These are phyloP conservation scores for Lordiphosa stackelbergi DNA, from an alignment of 1,140 invertebrate species.

Conservation along the genomic window DNA sequence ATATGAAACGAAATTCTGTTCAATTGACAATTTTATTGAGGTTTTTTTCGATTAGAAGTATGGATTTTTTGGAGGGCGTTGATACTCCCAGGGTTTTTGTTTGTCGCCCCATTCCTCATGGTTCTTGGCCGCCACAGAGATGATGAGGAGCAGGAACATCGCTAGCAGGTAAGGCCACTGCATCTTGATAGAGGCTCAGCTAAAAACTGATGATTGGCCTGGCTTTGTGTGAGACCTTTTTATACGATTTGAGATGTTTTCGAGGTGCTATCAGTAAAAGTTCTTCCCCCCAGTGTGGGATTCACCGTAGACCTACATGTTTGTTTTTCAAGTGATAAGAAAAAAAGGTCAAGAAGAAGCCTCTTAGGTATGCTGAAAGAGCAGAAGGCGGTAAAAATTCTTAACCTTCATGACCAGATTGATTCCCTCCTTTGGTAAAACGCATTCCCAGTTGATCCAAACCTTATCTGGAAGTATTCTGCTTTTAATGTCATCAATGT, in stretches of 20 bases:
- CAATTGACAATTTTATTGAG: neutral
- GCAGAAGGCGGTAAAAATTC: too few species aligned
- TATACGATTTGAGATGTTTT: slow-evolving; percentile 11
- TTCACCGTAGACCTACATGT: slow-evolving; percentile 9
- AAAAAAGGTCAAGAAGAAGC: too few species aligned
- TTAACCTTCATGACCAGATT: too few species aligned
- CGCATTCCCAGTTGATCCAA: neutral
- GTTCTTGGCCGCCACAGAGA: slow-evolving; percentile 30
- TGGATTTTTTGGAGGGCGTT: slow-evolving; percentile 4
- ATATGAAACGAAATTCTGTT: too few species aligned
- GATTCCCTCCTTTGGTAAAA: too few species aligned
- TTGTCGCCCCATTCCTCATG: slow-evolving; percentile 23
- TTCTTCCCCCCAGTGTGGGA: slow-evolving; percentile 13
- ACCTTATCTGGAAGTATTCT: too few species aligned
- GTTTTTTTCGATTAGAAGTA: neutral
- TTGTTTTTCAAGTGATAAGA: slow-evolving; percentile 2
- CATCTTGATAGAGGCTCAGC: slow-evolving; percentile 24
- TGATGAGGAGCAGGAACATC: slow-evolving; percentile 23
- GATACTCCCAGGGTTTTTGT: slow-evolving; percentile 20
- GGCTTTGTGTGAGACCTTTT: neutral
- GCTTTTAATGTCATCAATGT: too few species aligned
- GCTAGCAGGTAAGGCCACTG: slow-evolving; percentile 29
- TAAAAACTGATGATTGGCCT: neutral
- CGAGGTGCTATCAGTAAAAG: neutral
- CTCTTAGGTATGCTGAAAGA: slow-evolving; percentile 1